Evolutionary conservation across 2,113 vertebrate genomes (phyloP).

Genomic region (western clawed frog (Xenopus tropicalis)): UCB_Xtro_10.0 CM004450.2:96407501-96408000

Average conservation of each 20-base stretch:
- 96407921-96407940: constrained; percentile 47
- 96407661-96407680: constrained; percentile 56
- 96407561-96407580: constrained; percentile 68
- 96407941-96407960: constrained; percentile 42
- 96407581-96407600: constrained; percentile 61
- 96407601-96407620: constrained; percentile 52
- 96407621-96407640: constrained; percentile 53
- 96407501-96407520: constrained; percentile 56
- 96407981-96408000: constrained; percentile 19
- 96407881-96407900: neutral
- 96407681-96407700: constrained; percentile 60
- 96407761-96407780: constrained; percentile 75
- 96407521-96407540: constrained; percentile 62
- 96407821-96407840: neutral
- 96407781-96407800: constrained; percentile 64
- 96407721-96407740: constrained; percentile 61
- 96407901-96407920: constrained; percentile 29
- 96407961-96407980: constrained; percentile 13
- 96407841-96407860: too few species aligned
- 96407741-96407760: constrained; percentile 72
- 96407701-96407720: constrained; percentile 67
- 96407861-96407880: too few species aligned
- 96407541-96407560: constrained; percentile 71
- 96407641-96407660: constrained; percentile 60
- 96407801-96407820: neutral